Conservation (phyloP, 2,797 vertebrate genomes). For the Pipistrellus pygmaeus region DNA sequence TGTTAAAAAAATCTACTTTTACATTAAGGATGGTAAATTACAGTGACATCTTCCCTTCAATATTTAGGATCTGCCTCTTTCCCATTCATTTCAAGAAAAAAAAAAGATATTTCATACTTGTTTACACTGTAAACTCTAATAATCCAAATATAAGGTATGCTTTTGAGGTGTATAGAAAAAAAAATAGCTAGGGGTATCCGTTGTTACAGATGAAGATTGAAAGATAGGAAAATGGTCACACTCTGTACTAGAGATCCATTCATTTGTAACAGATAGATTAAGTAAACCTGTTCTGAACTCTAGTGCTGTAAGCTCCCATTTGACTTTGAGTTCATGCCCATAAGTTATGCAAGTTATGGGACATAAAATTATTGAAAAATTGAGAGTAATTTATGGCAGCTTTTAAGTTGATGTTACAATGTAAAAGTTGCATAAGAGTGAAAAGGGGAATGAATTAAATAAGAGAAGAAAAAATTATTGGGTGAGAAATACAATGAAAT, state of each 20-base stretch:
- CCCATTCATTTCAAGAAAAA: not conserved
- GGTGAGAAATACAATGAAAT: conserved; percentile 37
- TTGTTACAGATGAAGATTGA: not conserved
- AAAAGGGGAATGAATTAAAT: not conserved
- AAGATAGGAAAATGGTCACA: not conserved
- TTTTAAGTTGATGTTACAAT: not conserved
- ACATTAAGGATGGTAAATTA: not conserved
- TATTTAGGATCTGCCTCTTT: not conserved
- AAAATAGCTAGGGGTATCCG: not conserved
- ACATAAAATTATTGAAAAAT: conserved; percentile 35
- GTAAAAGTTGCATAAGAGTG: not conserved
- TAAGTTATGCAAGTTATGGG: not conserved
- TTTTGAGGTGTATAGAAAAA: not conserved
- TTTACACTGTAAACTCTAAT: not conserved
- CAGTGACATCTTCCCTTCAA: not conserved
- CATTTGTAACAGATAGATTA: not conserved
- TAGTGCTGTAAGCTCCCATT: not conserved
- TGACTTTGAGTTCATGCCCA: not conserved
- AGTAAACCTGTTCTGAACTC: not conserved
- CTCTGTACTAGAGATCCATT: not conserved
- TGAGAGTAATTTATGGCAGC: not conserved
- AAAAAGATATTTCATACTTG: not conserved
- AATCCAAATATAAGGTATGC: not conserved
- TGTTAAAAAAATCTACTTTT: not conserved
- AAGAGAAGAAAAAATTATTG: not conserved